Evolutionary conservation across 2,888 invertebrate species (phyloP).

Genomic region (Syritta pipiens): DNA sequence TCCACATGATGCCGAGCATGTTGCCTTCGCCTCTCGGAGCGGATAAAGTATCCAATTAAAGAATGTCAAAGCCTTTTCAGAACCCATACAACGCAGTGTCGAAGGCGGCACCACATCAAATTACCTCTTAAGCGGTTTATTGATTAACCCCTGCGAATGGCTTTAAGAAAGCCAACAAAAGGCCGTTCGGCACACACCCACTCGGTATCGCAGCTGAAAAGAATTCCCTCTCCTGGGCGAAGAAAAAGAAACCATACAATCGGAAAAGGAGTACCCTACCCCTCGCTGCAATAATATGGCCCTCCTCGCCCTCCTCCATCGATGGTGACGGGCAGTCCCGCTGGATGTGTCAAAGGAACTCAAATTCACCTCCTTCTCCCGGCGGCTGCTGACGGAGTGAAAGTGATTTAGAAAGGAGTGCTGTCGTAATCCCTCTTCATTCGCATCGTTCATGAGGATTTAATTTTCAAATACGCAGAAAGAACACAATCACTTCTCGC

Average conservation of each 20-base stretch:
- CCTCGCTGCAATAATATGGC: conserved; percentile 52
- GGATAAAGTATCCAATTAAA: conserved; percentile 58
- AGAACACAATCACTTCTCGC: conserved; percentile 20
- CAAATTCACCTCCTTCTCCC: conserved; percentile 10
- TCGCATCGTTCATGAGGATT: conserved; percentile 14
- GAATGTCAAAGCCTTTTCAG: conserved; percentile 42
- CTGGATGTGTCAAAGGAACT: conserved; percentile 23
- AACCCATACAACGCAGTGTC: conserved; percentile 52
- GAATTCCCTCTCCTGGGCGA: conserved; percentile 25
- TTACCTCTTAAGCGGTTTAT: conserved; percentile 62
- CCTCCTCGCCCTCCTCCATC: conserved; percentile 26
- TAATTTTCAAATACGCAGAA: conserved; percentile 35
- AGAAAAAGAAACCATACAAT: conserved; percentile 42
- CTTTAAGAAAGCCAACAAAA: conserved; percentile 42
- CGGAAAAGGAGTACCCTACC: conserved; percentile 30
- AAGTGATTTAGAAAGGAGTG: neutral
- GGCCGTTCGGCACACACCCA: neutral
- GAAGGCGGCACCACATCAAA: conserved; percentile 43
- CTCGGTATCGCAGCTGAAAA: conserved; percentile 18
- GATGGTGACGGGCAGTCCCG: conserved; percentile 16
- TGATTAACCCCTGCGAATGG: conserved; percentile 53
- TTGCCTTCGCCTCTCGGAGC: neutral
- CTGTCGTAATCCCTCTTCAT: conserved; percentile 7
- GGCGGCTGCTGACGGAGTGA: neutral
- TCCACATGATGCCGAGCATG: conserved; percentile 18